A percentile compares a stretch with the other conserved stretches of the same genome.
These are phyloP conservation scores for Sphenodon punctatus DNA, from an alignment of 2,797 vertebrate genomes.

Conservation along the genomic window DNA sequence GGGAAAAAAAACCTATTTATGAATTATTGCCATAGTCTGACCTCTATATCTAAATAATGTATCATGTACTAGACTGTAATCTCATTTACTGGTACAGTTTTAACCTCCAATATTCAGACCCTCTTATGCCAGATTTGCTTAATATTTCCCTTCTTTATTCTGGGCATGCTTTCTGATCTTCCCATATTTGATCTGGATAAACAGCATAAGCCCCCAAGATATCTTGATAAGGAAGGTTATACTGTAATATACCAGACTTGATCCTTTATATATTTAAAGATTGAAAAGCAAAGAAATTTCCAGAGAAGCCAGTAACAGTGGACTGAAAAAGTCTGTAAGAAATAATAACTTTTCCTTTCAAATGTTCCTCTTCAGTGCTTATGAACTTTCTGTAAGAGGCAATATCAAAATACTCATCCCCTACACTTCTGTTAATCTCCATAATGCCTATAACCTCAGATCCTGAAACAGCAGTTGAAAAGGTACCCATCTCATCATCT, in stretches of 20 bases:
- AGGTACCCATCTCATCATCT: background rate
- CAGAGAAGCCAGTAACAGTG: background rate
- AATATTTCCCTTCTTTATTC: too few species aligned
- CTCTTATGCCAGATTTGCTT: too few species aligned
- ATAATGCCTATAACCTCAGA: accelerated
- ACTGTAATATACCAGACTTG: background rate
- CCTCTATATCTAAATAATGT: background rate
- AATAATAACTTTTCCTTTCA: background rate
- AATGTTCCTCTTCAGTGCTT: accelerated
- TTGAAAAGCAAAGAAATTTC: too few species aligned
- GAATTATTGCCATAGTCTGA: accelerated
- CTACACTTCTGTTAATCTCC: background rate
- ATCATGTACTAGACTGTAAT: accelerated
- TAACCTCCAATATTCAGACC: too few species aligned
- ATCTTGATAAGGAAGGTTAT: too few species aligned
- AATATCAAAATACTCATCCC: background rate
- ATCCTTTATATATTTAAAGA: background rate
- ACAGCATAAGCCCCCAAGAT: too few species aligned
- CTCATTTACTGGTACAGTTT: accelerated
- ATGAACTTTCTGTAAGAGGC: background rate
- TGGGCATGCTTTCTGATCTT: too few species aligned
- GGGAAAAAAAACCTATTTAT: background rate
- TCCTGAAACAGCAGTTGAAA: background rate
- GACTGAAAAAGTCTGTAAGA: accelerated
- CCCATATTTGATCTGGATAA: too few species aligned